A percentile compares a stretch with the other conserved stretches of the same genome.
Evolutionary conservation across 2,888 invertebrate species (phyloP).

Genomic region (Eledona agricola): DNA sequence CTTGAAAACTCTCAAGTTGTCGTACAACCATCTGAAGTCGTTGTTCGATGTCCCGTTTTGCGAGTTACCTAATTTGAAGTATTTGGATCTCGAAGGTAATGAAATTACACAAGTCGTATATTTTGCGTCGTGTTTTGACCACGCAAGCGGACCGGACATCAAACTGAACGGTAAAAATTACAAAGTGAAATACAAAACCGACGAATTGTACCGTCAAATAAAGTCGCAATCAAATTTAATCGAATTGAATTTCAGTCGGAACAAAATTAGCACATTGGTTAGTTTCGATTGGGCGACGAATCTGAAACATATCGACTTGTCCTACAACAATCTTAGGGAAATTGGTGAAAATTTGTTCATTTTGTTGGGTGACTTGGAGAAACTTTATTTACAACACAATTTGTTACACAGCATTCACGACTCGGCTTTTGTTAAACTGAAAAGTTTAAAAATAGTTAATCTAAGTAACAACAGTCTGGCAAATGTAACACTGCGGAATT

Average conservation of each 20-base stretch:
- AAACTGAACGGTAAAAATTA: constrained; percentile 1
- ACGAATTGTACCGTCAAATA: not conserved
- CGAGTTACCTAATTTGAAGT: constrained; percentile 44
- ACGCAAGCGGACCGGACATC: constrained; percentile 4
- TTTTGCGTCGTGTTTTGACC: constrained; percentile 14
- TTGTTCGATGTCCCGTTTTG: constrained; percentile 47
- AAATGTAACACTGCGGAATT: constrained; percentile 12
- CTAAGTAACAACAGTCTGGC: constrained; percentile 35
- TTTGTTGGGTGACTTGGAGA: constrained; percentile 40
- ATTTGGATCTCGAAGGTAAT: constrained; percentile 43
- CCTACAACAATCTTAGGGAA: constrained; percentile 41
- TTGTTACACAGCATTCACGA: constrained; percentile 5
- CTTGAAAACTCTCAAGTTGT: constrained; percentile 44
- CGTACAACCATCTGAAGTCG: constrained; percentile 44
- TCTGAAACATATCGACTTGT: constrained; percentile 43
- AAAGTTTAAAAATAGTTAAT: constrained; percentile 32
- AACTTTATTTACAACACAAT: constrained; percentile 27
- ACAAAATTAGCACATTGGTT: constrained; percentile 44
- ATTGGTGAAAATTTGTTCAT: constrained; percentile 40
- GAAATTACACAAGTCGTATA: constrained; percentile 12
- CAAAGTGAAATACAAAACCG: not conserved
- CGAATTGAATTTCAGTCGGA: constrained; percentile 49
- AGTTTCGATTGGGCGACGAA: constrained; percentile 39
- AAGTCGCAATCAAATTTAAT: constrained; percentile 27
- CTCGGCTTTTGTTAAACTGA: constrained; percentile 32